phyloP scores from a whole-genome alignment of 2,797 vertebrate species.

The Nothura maculosa region DNA sequence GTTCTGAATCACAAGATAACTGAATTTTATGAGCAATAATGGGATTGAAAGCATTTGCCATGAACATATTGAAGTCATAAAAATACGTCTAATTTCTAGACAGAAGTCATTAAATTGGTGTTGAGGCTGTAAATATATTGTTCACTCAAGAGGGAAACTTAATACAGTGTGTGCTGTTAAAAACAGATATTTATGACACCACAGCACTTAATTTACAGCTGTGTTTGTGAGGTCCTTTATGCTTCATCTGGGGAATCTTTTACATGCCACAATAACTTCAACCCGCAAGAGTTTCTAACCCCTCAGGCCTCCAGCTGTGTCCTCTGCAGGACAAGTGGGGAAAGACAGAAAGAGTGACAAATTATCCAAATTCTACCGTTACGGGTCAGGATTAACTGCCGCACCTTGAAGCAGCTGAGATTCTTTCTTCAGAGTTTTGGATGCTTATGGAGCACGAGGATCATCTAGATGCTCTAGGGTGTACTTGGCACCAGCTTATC shows the following conservation, averaged over 20 bases:
- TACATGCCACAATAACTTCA: background rate
- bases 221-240: constrained; percentile 8
- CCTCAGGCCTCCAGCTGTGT: background rate
- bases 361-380: background rate
- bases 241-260: constrained; percentile 1
- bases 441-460: background rate
- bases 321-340: background rate
- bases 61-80: background rate
- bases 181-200: background rate
- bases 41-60: background rate
- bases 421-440: background rate
- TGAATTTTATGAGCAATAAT: background rate
- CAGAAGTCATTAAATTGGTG: background rate
- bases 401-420: background rate
- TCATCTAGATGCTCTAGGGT: fast-evolving
- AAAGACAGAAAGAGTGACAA: background rate
- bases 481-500: fast-evolving
- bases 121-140: constrained; percentile 9
- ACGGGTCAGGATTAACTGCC: background rate
- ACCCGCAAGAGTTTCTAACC: background rate
- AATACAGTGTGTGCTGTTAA: background rate
- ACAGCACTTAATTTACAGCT: background rate
- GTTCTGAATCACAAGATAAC: background rate
- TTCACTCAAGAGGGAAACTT: background rate
- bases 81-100: background rate